phyloP scores from a whole-genome alignment of 1,140 invertebrate genomes.

The Gonatopus flavifemur region DNA sequence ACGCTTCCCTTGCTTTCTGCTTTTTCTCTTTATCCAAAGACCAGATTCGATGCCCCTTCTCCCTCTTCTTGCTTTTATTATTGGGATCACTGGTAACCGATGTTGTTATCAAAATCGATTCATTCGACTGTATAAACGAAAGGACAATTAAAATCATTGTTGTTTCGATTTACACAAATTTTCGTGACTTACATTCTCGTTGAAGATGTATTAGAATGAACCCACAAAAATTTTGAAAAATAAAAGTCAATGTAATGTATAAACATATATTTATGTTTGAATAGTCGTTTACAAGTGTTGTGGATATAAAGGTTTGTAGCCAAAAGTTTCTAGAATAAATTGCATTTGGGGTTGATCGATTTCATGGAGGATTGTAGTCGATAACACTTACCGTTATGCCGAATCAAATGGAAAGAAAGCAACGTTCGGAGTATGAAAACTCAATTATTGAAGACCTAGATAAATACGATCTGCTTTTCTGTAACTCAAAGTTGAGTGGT shows the following conservation, averaged over 20 bases:
- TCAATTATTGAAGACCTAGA: slow-evolving; percentile 43
- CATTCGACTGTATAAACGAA: too few species aligned
- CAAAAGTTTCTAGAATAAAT: slow-evolving; percentile 26
- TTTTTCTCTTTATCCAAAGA: slow-evolving; percentile 11
- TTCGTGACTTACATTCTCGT: too few species aligned
- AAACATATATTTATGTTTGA: too few species aligned
- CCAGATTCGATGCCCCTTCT: too few species aligned
- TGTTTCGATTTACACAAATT: too few species aligned
- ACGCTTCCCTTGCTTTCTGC: slow-evolving; percentile 6
- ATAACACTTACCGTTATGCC: slow-evolving; percentile 20
- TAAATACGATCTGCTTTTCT: slow-evolving; percentile 36
- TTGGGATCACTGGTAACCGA: too few species aligned
- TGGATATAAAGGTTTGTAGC: neutral
- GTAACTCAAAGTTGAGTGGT: too few species aligned
- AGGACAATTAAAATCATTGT: too few species aligned
- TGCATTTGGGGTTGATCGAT: slow-evolving; percentile 28
- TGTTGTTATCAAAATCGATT: too few species aligned
- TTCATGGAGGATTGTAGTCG: slow-evolving; percentile 23
- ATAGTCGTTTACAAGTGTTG: neutral
- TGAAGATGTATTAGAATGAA: too few species aligned
- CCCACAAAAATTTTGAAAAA: too few species aligned
- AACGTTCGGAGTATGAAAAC: slow-evolving; percentile 35
- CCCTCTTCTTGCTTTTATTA: slow-evolving; percentile 3
- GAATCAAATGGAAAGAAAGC: slow-evolving; percentile 54
- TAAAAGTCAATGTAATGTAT: too few species aligned